A percentile compares a stretch with the other conserved stretches of the same genome.
Evolutionary conservation across 2,888 invertebrate genomes (phyloP).

Genomic region (Cyaniris semiargus): DNA sequence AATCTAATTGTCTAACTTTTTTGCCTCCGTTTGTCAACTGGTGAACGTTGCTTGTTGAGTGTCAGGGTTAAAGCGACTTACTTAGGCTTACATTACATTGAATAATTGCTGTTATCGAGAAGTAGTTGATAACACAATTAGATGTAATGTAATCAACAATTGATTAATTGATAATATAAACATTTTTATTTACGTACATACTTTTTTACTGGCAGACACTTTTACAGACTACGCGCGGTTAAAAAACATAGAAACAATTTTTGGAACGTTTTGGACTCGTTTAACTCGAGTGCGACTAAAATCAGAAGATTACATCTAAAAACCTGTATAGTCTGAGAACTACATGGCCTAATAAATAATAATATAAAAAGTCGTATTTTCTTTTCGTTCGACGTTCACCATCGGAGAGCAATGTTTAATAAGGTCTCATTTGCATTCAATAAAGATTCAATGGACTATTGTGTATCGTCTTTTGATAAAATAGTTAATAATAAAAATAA

Average conservation of each 20-base stretch:
- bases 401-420: not conserved
- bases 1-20: not conserved
- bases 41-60: not conserved
- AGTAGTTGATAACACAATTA: not conserved
- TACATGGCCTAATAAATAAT: not conserved
- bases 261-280: not conserved
- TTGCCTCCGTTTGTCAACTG: not conserved
- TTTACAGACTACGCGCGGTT: not conserved
- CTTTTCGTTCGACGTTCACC: not conserved
- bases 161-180: not conserved
- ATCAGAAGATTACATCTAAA: not conserved
- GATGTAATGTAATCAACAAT: not conserved
- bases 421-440: slow-evolving; percentile 15
- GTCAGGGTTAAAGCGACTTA: not conserved
- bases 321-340: not conserved
- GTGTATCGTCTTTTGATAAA: not conserved
- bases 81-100: not conserved
- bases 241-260: not conserved
- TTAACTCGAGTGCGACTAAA: not conserved
- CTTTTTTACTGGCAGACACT: not conserved
- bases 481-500: not conserved
- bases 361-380: not conserved
- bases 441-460: not conserved
- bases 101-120: not conserved
- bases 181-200: not conserved